phyloP scores from a whole-genome alignment of 2,797 vertebrate species.

The Pteropus rufus region DNA sequence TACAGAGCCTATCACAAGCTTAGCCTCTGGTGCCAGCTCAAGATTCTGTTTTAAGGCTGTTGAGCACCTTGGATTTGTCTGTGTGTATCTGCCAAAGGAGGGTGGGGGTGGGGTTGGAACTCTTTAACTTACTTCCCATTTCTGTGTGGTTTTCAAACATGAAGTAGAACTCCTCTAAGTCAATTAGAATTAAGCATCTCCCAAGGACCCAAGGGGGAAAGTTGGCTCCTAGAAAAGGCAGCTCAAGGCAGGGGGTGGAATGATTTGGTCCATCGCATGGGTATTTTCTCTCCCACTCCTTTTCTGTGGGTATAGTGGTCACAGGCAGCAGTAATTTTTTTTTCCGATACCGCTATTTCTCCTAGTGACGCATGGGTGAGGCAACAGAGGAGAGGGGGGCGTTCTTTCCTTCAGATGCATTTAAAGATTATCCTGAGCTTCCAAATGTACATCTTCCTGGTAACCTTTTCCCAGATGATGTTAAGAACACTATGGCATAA shows the following conservation, averaged over 20 bases:
- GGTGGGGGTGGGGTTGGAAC: background rate
- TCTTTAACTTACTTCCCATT: constrained; percentile 47
- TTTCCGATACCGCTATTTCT: constrained; percentile 48
- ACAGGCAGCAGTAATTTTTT: constrained; percentile 44
- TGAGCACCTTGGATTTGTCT: constrained; percentile 37
- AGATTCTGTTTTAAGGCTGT: background rate
- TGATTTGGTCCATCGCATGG: constrained; percentile 36
- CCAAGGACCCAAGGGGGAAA: constrained; percentile 52
- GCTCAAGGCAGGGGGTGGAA: constrained; percentile 39
- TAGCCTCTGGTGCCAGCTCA: background rate
- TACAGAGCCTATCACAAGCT: background rate
- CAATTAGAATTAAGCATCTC: constrained; percentile 71
- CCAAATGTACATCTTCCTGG: constrained; percentile 51
- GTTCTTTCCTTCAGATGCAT: constrained; percentile 46
- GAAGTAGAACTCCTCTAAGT: constrained; percentile 60
- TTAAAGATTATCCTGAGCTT: constrained; percentile 44
- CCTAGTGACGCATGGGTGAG: constrained; percentile 55
- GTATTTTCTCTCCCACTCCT: constrained; percentile 62
- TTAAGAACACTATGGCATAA: constrained; percentile 31
- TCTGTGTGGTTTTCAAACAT: constrained; percentile 55
- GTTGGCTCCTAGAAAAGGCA: constrained; percentile 59
- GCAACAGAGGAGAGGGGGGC: background rate
- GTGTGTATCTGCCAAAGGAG: background rate
- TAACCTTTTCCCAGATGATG: constrained; percentile 25
- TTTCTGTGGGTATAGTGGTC: constrained; percentile 60